phyloP scores from a whole-genome alignment of 2,113 vertebrate genomes.

The Ramphastos sulfuratus region DNA sequence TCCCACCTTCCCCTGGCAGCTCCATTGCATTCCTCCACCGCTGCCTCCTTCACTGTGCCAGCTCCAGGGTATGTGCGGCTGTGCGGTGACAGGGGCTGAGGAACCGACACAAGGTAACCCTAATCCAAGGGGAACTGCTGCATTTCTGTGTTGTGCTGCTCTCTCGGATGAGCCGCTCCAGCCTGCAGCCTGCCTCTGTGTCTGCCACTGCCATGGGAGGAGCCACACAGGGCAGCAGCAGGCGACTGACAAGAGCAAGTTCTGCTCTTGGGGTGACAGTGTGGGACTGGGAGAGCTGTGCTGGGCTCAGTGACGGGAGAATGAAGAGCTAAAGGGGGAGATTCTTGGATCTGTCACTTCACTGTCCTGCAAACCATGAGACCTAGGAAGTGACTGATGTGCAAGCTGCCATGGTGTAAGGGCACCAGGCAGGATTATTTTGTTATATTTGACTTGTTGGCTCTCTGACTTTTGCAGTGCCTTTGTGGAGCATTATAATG shows the following conservation, averaged over 20 bases:
- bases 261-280: background rate
- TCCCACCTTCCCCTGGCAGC: constrained; percentile 35
- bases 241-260: background rate
- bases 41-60: background rate
- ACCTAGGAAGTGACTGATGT: background rate
- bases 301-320: background rate
- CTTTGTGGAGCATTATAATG: too few species aligned
- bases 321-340: background rate
- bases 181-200: rapidly evolving
- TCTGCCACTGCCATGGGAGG: background rate
- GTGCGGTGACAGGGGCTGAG: background rate
- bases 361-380: too few species aligned
- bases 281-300: background rate
- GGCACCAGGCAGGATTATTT: background rate
- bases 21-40: background rate
- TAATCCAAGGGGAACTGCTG: background rate
- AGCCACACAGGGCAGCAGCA: background rate
- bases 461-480: background rate
- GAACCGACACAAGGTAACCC: background rate
- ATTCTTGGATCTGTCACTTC: background rate
- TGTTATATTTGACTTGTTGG: background rate
- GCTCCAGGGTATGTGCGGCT: background rate
- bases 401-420: too few species aligned
- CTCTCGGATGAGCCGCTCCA: background rate
- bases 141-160: background rate